Percentiles rank a stretch among this genome's conserved stretches.
Evolutionary conservation across 2,888 invertebrate genomes (phyloP).

Genomic region (Cerceris rybyensis): DNA sequence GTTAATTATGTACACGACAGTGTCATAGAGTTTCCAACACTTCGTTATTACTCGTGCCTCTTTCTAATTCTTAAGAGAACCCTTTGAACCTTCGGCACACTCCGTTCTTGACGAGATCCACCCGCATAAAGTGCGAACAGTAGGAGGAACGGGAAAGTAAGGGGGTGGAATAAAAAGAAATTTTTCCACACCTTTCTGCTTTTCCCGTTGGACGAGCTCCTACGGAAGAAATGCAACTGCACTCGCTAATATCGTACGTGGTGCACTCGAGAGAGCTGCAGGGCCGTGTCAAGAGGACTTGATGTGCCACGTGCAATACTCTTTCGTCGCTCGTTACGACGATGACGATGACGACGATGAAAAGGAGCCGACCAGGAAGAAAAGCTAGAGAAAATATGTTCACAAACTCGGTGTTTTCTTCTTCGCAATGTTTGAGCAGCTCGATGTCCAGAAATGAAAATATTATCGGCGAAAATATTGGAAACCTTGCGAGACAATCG

Average conservation of each 20-base stretch:
- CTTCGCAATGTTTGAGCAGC: no score
- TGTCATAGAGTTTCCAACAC: no score
- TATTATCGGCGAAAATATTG: no score
- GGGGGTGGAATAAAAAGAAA: conserved; percentile 3
- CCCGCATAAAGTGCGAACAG: not conserved
- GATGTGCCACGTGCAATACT: conserved; percentile 29
- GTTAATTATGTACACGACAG: no score
- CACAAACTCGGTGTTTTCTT: no score
- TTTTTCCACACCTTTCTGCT: conserved; percentile 29
- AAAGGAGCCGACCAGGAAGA: no score
- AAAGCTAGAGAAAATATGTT: no score
- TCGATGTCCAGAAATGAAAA: no score
- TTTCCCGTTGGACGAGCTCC: conserved; percentile 22
- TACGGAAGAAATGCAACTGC: conserved; percentile 34
- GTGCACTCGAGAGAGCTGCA: conserved; percentile 51
- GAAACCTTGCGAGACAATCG: no score
- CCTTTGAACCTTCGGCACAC: not conserved
- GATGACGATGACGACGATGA: not conserved
- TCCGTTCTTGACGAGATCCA: not conserved
- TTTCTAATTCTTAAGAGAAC: no score
- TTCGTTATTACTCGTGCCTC: no score
- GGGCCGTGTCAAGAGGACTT: conserved; percentile 64
- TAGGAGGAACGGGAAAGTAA: not conserved
- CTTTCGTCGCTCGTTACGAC: conserved; percentile 32
- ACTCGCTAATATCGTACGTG: conserved; percentile 46